Base-by-base conservation (phyloP, 2,113 vertebrate species). In the Centropus bengalensis region DNA sequence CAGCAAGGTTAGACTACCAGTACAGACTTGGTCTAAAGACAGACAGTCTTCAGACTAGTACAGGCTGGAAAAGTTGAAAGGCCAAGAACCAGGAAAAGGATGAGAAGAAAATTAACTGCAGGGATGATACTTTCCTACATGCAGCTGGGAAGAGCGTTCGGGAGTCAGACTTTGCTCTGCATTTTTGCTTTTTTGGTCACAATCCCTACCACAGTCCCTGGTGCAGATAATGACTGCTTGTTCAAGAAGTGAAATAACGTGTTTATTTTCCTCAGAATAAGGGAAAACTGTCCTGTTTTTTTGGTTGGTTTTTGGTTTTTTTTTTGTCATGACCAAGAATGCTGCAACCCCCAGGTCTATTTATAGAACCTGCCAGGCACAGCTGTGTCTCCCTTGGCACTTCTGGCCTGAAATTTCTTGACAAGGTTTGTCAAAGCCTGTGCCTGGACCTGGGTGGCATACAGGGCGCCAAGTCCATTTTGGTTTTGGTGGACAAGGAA, bases 391-490 rank as follows among this genome's bases (percentile, higher is more conserved):
- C 22, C 32, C 15, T 33, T 21, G 32, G n/a, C 47, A 45, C 36
- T 85, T 40, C 36, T 68, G 62, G 13, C 60, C 26, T 27, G 28
- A 76, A 60, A 52, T 51, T 84, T 79, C 83, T 55, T 33, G n/a
- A 6, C 4, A 26, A 30, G 8, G 24, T 69, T 88, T 78, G 58
- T 15, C 74, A 92, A 54, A 89, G 49, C 32, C 28, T 22, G 17
- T 67, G 42, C 19, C 2, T 4, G 38, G 33, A 67, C 42, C 30
- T 5, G 8, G 8, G 0, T 66, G 63, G 5, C 62, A 70, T 2
- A 10, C 8, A 54, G 33, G 32, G 32, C 9, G 32, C 33, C 17
- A 38, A 12, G 47, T 60, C 7, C 0, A 9, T 36, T 42, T n/a
- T 6, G 2, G n/a, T 33, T 56, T 28, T 54, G 27, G 14, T 32